phyloP scores from a whole-genome alignment of 1,140 invertebrate genomes.

The Drosophila orena region DNA sequence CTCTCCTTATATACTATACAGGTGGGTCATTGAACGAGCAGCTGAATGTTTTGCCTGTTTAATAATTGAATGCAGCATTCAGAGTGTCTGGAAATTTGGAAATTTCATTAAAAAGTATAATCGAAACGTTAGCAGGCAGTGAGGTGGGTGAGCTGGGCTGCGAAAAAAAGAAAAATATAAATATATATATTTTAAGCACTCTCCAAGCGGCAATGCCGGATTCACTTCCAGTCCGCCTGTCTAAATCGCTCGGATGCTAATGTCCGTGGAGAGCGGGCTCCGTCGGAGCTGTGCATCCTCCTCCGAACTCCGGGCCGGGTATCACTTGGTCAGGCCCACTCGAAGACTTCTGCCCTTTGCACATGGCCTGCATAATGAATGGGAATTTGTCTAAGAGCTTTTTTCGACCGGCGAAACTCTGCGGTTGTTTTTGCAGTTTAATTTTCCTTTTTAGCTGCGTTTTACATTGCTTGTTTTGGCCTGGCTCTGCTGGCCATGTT shows the following conservation, averaged over 20 bases:
- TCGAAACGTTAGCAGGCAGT: slow-evolving; percentile 64
- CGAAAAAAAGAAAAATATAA: slow-evolving; percentile 26
- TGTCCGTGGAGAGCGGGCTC: slow-evolving; percentile 45
- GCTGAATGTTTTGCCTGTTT: slow-evolving; percentile 38
- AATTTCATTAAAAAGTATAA: slow-evolving; percentile 82
- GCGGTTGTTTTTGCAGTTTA: slow-evolving; percentile 52
- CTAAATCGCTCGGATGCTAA: slow-evolving; percentile 66
- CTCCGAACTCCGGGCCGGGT: slow-evolving; percentile 18
- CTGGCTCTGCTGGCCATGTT: slow-evolving; percentile 15
- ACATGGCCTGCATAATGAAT: slow-evolving; percentile 80
- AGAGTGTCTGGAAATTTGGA: slow-evolving; percentile 64
- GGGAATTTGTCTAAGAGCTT: slow-evolving; percentile 51
- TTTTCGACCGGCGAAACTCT: slow-evolving; percentile 26
- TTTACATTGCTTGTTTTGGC: slow-evolving; percentile 46
- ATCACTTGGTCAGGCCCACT: slow-evolving; percentile 50
- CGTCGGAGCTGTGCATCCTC: slow-evolving; percentile 18
- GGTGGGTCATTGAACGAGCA: slow-evolving; percentile 42
- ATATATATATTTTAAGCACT: slow-evolving; percentile 65
- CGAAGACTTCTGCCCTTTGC: slow-evolving; percentile 68
- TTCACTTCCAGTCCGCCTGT: slow-evolving; percentile 10
- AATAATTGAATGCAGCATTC: slow-evolving; percentile 78
- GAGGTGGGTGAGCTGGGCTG: slow-evolving; percentile 5
- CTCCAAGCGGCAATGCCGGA: slow-evolving; percentile 18
- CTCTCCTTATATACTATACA: slow-evolving; percentile 5
- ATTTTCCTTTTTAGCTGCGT: slow-evolving; percentile 55